phyloP scores from a whole-genome alignment of 2,888 invertebrate genomes.

The Torymus auratus region DNA sequence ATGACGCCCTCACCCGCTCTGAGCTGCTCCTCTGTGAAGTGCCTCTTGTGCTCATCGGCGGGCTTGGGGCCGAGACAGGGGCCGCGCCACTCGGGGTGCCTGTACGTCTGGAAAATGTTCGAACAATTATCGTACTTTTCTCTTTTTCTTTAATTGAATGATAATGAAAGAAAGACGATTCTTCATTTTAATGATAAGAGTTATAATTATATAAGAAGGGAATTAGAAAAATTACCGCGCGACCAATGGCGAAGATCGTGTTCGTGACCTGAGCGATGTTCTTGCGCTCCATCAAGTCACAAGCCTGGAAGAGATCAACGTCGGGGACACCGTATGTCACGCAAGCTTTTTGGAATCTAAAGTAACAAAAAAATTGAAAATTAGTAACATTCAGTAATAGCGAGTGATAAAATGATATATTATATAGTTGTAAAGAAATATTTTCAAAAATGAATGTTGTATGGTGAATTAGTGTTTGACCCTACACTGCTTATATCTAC shows the following conservation, averaged over 20 bases:
- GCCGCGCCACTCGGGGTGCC: conserved; percentile 90
- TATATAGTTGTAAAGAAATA: too few species aligned
- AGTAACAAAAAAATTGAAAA: conserved; percentile 1
- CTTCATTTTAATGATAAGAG: too few species aligned
- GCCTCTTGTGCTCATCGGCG: conserved; percentile 84
- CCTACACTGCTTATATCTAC: too few species aligned
- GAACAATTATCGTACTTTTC: conserved; percentile 3
- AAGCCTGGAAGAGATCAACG: conserved; percentile 92
- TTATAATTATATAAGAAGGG: neutral
- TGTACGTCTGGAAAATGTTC: conserved; percentile 81
- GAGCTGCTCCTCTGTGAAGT: conserved; percentile 83
- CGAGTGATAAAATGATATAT: too few species aligned
- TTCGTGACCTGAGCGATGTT: conserved; percentile 92
- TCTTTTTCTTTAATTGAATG: neutral
- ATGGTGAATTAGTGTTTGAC: too few species aligned
- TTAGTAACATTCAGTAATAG: too few species aligned
- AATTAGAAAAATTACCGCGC: conserved; percentile 81
- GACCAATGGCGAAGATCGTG: conserved; percentile 91
- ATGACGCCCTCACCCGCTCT: conserved; percentile 90
- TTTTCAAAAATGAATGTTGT: too few species aligned
- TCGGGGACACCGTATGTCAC: conserved; percentile 90
- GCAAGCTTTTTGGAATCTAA: conserved; percentile 89
- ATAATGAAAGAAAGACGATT: too few species aligned
- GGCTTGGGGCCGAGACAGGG: conserved; percentile 91
- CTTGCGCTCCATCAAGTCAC: conserved; percentile 93